phyloP scores from a whole-genome alignment of 2,797 vertebrate genomes.

The Austrolebias charrua region DNA sequence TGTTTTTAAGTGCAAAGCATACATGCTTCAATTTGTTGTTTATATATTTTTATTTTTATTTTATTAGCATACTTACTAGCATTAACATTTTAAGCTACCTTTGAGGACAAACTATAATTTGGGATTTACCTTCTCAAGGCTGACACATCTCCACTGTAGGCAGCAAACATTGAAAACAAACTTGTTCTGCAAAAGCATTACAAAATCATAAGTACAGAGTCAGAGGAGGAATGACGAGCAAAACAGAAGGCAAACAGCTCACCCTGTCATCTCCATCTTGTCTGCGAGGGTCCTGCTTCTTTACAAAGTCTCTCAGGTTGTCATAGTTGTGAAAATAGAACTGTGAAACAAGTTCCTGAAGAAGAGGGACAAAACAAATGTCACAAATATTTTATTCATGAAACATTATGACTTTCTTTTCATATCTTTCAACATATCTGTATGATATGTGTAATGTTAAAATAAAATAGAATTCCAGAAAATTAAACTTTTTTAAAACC shows the following conservation, averaged over 20 bases:
- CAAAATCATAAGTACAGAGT: neutral
- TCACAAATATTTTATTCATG: neutral
- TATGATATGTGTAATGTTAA: neutral
- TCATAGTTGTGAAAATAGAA: slow-evolving; percentile 94
- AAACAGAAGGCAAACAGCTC: slow-evolving; percentile 15
- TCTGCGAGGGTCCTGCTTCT: slow-evolving; percentile 86
- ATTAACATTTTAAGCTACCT: neutral
- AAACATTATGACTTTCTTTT: neutral
- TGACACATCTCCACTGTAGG: slow-evolving; percentile 87
- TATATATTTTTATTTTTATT: neutral
- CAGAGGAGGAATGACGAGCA: neutral
- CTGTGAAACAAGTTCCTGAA: slow-evolving; percentile 84
- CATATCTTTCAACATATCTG: too few species aligned
- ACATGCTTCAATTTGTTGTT: neutral
- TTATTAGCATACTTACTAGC: too few species aligned
- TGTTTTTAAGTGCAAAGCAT: too few species aligned
- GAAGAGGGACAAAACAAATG: neutral
- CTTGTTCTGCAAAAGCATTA: slow-evolving; percentile 79
- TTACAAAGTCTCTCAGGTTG: slow-evolving; percentile 81
- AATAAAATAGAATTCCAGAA: too few species aligned
- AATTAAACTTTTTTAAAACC: too few species aligned
- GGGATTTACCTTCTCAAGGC: slow-evolving; percentile 81
- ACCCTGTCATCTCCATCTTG: slow-evolving; percentile 81
- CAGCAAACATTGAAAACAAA: slow-evolving; percentile 89
- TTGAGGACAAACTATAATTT: neutral